Conservation (phyloP, 2,113 vertebrate genomes). For the Anarrhichthys ocellatus region DNA sequence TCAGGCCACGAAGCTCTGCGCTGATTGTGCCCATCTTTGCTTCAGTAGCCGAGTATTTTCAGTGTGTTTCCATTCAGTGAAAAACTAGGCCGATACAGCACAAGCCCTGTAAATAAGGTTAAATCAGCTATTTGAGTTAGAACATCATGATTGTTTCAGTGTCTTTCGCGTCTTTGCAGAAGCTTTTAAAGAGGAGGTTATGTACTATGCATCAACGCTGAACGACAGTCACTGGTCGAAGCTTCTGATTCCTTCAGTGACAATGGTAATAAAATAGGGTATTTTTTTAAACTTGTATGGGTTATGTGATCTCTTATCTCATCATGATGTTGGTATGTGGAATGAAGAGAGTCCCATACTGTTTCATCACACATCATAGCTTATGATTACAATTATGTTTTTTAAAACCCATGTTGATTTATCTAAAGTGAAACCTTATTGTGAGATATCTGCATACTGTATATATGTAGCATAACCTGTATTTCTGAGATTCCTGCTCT, state of each 20-base stretch:
- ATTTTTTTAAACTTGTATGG: background rate
- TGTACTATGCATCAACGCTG: background rate
- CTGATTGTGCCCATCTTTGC: no score
- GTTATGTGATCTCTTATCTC: background rate
- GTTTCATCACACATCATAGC: background rate
- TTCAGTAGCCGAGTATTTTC: background rate
- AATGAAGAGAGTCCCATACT: background rate
- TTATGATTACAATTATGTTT: background rate
- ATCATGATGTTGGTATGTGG: background rate
- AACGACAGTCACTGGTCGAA: background rate
- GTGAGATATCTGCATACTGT: no score
- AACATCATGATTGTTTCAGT: background rate
- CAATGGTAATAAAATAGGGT: background rate
- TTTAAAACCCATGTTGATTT: background rate
- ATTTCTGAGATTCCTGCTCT: background rate
- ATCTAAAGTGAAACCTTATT: background rate
- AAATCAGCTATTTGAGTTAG: background rate
- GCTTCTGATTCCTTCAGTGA: background rate
- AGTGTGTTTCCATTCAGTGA: background rate
- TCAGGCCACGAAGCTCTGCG: no score
- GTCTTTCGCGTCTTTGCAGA: background rate
- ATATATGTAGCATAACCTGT: background rate
- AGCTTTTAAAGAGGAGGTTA: background rate
- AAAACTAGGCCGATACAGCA: background rate
- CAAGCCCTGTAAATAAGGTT: background rate